Conservation (phyloP, 2,888 invertebrate genomes). For the Julus scandinavius region DNA sequence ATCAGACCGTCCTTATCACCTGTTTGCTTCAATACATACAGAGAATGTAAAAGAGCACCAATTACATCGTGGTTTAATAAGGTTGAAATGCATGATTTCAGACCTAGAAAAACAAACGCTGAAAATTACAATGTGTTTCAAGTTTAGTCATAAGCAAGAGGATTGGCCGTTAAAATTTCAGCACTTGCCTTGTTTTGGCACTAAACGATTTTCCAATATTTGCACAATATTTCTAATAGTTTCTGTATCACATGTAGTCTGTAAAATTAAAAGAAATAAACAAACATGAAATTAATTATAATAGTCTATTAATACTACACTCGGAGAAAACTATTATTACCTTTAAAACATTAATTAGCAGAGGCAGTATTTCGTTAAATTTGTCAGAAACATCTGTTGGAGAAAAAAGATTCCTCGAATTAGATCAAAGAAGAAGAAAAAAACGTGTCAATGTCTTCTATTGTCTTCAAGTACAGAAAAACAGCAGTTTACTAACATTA, state of each 20-base stretch:
- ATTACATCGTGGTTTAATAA: slow-evolving; percentile 26
- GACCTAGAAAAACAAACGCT: slow-evolving; percentile 22
- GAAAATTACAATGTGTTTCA: neutral
- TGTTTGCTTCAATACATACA: slow-evolving; percentile 48
- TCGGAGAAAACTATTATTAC: neutral
- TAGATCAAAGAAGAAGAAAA: neutral
- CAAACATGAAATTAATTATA: no score
- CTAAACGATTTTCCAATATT: slow-evolving; percentile 27
- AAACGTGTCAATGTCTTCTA: neutral
- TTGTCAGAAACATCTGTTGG: slow-evolving; percentile 29
- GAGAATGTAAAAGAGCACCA: slow-evolving; percentile 52
- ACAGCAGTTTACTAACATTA: neutral
- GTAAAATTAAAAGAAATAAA: neutral
- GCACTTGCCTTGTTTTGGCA: slow-evolving; percentile 49
- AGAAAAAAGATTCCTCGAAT: slow-evolving; percentile 5
- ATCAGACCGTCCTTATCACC: slow-evolving; percentile 49
- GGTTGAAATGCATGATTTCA: neutral
- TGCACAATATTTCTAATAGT: slow-evolving; percentile 53
- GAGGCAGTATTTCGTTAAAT: slow-evolving; percentile 30
- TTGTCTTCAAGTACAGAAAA: slow-evolving; percentile 24
- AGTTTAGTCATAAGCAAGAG: no score
- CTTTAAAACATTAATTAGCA: slow-evolving; percentile 49
- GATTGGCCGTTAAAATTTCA: neutral
- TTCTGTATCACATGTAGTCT: slow-evolving; percentile 51
- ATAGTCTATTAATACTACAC: no score